phyloP scores from a whole-genome alignment of 2,888 invertebrate genomes.

The Mythimna vitellina region DNA sequence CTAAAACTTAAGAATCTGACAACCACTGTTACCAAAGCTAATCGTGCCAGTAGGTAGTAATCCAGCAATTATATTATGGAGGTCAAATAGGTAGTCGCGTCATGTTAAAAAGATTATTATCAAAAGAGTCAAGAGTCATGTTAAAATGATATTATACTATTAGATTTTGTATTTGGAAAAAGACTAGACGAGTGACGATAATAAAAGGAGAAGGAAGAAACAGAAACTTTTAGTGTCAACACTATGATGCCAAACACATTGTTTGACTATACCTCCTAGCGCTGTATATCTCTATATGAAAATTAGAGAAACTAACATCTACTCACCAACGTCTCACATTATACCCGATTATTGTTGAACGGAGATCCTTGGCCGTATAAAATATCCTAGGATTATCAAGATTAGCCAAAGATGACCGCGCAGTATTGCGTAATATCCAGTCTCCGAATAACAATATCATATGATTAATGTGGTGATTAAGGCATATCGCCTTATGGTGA shows the following conservation, averaged over 20 bases:
- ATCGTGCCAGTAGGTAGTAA: too few species aligned
- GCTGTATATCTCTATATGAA: not conserved
- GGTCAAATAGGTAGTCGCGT: too few species aligned
- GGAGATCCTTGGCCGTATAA: not conserved
- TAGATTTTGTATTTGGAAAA: not conserved
- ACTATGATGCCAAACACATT: not conserved
- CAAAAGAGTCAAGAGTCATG: too few species aligned
- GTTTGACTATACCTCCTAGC: not conserved
- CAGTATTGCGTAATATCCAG: not conserved
- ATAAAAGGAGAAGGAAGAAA: too few species aligned
- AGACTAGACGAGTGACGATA: not conserved
- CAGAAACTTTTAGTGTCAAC: too few species aligned
- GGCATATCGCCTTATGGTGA: not conserved
- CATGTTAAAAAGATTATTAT: too few species aligned
- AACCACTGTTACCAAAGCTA: too few species aligned
- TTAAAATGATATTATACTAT: too few species aligned
- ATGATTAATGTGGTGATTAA: not conserved
- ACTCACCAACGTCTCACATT: not conserved
- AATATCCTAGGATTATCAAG: not conserved
- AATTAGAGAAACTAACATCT: not conserved
- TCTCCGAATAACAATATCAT: slow-evolving; percentile 1
- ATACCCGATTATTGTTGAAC: not conserved
- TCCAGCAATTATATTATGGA: too few species aligned
- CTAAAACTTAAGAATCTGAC: too few species aligned
- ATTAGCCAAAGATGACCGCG: not conserved